Percentiles rank a stretch among this genome's conserved stretches.
phyloP scores from a whole-genome alignment of 2,888 invertebrate genomes.

The Encarsia formosa region DNA sequence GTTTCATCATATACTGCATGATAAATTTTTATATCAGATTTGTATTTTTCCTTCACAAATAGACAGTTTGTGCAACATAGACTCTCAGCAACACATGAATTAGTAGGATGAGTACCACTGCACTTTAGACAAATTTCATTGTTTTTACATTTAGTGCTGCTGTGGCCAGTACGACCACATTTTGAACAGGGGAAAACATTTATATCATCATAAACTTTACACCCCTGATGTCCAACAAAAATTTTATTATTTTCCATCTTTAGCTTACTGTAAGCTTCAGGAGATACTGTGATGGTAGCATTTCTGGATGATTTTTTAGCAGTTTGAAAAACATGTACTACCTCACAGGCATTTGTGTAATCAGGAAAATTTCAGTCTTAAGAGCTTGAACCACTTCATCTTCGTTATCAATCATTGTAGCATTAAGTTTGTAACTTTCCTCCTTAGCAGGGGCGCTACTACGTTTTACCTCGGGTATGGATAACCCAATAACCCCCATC shows the following conservation, averaged over 20 bases:
- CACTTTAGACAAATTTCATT: background rate
- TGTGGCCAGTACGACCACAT: background rate
- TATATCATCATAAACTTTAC: background rate
- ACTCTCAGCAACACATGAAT: background rate
- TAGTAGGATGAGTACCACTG: background rate
- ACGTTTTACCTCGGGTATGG: too few species aligned
- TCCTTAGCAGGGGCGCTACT: too few species aligned
- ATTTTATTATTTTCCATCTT: constrained; percentile 1
- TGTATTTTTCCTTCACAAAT: background rate
- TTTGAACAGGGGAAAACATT: background rate
- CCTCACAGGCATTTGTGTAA: too few species aligned
- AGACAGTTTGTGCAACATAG: background rate
- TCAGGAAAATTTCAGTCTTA: too few species aligned
- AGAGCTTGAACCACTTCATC: too few species aligned
- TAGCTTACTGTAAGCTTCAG: too few species aligned
- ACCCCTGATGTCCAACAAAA: background rate
- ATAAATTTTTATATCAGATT: background rate
- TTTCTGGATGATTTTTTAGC: too few species aligned
- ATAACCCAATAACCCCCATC: too few species aligned
- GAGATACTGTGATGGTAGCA: too few species aligned
- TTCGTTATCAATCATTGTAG: too few species aligned
- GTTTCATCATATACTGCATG: background rate
- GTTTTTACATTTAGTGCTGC: background rate
- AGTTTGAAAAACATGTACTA: too few species aligned
- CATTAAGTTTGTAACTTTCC: too few species aligned